A percentile compares a stretch with the other conserved stretches of the same genome.
phyloP scores from a whole-genome alignment of 2,797 vertebrate species.

The Zalophus californianus region DNA sequence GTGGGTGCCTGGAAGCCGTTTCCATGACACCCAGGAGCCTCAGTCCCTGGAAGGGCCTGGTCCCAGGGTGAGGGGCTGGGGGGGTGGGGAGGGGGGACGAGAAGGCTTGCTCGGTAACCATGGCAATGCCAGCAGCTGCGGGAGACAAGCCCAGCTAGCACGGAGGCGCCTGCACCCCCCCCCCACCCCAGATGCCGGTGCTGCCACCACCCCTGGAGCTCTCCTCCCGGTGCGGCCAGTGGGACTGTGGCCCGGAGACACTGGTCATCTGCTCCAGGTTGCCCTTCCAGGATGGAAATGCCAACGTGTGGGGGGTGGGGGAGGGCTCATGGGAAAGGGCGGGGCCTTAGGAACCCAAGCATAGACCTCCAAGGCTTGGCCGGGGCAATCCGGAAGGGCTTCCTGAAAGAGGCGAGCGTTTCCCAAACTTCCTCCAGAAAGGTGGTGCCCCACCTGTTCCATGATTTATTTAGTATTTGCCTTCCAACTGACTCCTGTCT shows the following conservation, averaged over 20 bases:
- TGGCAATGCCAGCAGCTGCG: slow-evolving; percentile 34
- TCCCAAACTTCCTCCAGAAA: background rate
- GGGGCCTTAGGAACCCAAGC: background rate
- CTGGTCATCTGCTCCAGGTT: background rate
- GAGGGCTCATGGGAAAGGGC: background rate
- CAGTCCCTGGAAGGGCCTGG: slow-evolving; percentile 66
- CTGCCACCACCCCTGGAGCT: background rate
- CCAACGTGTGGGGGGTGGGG: background rate
- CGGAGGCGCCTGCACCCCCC: background rate
- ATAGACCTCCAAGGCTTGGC: background rate
- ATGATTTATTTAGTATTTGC: background rate
- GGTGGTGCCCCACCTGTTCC: background rate
- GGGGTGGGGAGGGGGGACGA: background rate
- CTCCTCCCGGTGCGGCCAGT: background rate
- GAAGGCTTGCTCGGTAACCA: slow-evolving; percentile 40
- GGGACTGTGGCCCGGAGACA: background rate
- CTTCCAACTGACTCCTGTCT: background rate
- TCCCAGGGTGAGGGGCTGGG: slow-evolving; percentile 61
- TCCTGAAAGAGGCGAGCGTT: background rate
- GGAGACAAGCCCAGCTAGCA: slow-evolving; percentile 52
- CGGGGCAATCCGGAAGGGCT: slow-evolving; percentile 1
- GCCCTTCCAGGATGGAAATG: background rate
- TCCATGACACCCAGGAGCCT: slow-evolving; percentile 68
- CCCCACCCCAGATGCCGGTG: background rate
- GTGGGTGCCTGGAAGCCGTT: slow-evolving; percentile 71